phyloP scores from a whole-genome alignment of 2,113 vertebrate genomes.

The Patagioenas fasciata region DNA sequence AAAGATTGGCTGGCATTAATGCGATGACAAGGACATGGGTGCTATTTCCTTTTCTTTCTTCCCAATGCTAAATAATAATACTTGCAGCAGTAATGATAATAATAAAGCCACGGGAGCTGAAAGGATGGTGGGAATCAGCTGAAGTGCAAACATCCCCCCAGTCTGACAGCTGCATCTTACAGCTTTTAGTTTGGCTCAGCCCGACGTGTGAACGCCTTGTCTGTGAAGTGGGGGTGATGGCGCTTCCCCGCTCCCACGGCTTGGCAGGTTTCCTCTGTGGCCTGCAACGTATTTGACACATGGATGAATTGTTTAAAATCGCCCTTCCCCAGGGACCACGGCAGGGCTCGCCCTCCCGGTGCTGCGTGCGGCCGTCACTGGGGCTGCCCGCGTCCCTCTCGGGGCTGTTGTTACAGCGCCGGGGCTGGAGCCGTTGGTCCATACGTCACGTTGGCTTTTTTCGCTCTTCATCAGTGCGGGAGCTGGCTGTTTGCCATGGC shows the following conservation, averaged over 20 bases:
- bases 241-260: not conserved
- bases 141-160: not conserved
- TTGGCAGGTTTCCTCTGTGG: not conserved
- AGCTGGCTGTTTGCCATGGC: not conserved
- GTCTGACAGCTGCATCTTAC: not conserved
- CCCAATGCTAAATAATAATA: not conserved
- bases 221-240: not conserved
- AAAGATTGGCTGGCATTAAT: not conserved
- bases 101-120: not conserved
- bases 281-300: not conserved
- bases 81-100: not conserved
- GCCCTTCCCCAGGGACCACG: not conserved
- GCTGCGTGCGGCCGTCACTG: rapidly evolving
- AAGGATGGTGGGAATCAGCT: not conserved
- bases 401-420: rapidly evolving
- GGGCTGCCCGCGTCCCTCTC: rapidly evolving
- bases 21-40: not conserved
- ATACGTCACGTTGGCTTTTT: not conserved
- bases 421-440: not conserved
- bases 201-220: not conserved
- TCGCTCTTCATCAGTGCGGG: not conserved
- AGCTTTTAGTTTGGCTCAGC: not conserved
- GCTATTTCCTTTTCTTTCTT: not conserved
- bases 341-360: not conserved
- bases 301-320: not conserved